These are phyloP conservation scores for Nanorana parkeri DNA, from an alignment of 2,113 vertebrate species.

Conservation along the genomic window DNA sequence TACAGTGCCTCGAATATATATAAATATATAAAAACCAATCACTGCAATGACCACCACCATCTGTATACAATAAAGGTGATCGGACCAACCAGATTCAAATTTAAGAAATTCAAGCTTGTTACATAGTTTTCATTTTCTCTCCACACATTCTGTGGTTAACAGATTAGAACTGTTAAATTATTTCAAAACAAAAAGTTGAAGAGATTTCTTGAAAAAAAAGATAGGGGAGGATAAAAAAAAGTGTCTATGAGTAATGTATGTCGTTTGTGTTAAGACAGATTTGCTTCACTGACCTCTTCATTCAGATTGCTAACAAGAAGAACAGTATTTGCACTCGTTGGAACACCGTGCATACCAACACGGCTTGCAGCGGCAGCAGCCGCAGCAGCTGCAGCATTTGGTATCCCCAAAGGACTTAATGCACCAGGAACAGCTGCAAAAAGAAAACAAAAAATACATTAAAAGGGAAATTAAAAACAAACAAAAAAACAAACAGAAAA, in stretches of 20 bases:
- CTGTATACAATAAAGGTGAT: too few species aligned
- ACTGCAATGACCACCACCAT: too few species aligned
- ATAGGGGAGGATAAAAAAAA: conserved; percentile 67
- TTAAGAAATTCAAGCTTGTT: background rate
- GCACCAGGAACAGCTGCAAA: conserved; percentile 90
- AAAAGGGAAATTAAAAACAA: background rate
- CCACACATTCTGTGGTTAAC: background rate
- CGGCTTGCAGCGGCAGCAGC: conserved; percentile 92
- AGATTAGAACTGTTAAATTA: conserved; percentile 62
- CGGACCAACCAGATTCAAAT: too few species aligned
- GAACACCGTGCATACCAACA: conserved; percentile 91
- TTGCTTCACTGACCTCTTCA: conserved; percentile 90
- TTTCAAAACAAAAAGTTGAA: conserved; percentile 67
- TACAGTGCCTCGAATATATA: too few species aligned
- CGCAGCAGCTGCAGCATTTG: conserved; percentile 87
- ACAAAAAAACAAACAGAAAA: too few species aligned
- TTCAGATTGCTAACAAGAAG: conserved; percentile 98
- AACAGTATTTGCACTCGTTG: conserved; percentile 85
- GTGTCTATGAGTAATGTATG: conserved; percentile 55
- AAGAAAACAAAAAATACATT: conserved; percentile 52
- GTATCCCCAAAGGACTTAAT: conserved; percentile 90
- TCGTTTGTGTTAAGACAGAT: conserved; percentile 49
- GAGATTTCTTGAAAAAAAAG: conserved; percentile 61
- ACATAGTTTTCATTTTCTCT: background rate
- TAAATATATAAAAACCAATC: too few species aligned